A percentile compares a stretch with the other conserved stretches of the same genome.
Conservation (phyloP, 2,113 vertebrate genomes). For the Festucalex cinctus region DNA sequence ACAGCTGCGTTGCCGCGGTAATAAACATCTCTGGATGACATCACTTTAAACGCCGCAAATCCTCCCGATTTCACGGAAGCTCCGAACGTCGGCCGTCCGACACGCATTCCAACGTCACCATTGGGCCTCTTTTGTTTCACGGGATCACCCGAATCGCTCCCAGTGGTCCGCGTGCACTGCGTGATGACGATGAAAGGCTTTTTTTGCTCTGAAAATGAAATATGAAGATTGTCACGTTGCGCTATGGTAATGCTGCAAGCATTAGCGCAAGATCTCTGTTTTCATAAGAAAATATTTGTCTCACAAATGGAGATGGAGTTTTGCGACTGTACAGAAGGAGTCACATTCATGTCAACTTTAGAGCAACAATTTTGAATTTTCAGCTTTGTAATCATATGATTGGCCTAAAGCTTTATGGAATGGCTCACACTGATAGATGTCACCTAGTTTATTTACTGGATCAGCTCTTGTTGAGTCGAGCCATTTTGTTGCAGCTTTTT, state of each 20-base stretch:
- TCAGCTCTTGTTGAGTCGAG: too few relatives aligned
- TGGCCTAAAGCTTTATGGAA: too few relatives aligned
- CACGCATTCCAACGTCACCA: constrained; percentile 61
- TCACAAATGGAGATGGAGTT: constrained; percentile 48
- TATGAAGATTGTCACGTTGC: constrained; percentile 42
- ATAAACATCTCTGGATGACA: constrained; percentile 57
- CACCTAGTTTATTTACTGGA: too few relatives aligned
- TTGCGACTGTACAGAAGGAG: constrained; percentile 25
- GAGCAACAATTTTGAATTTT: background rate
- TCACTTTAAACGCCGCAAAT: constrained; percentile 59
- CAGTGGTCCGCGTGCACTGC: constrained; percentile 41
- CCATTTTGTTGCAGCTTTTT: too few relatives aligned
- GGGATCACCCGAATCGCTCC: constrained; percentile 53
- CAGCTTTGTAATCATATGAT: too few relatives aligned
- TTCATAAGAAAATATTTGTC: constrained; percentile 50
- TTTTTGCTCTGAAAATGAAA: constrained; percentile 60
- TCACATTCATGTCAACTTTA: background rate
- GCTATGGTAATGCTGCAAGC: constrained; percentile 20
- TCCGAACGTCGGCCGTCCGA: constrained; percentile 59
- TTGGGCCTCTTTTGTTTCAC: constrained; percentile 57
- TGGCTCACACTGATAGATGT: too few relatives aligned
- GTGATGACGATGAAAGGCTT: constrained; percentile 52
- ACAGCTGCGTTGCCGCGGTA: constrained; percentile 63
- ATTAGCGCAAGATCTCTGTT: constrained; percentile 48
- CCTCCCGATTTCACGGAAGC: constrained; percentile 63